Evolutionary conservation across 2,888 invertebrate species (phyloP), one percentile per base, ranked within the genome.

Genomic region (Coecobrya sp.): DNA sequence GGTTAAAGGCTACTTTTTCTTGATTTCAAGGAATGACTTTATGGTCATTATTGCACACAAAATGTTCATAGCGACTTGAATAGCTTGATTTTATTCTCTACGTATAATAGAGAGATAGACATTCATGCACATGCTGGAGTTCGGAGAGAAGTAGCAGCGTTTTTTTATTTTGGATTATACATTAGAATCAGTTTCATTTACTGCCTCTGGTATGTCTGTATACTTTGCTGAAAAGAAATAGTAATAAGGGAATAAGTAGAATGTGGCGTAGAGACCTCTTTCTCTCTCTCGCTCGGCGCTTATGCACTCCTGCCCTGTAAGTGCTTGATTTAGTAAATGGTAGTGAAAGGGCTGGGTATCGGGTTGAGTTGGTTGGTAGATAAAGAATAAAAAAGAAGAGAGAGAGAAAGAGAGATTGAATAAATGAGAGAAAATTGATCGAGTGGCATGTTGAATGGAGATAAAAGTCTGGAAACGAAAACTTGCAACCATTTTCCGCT

Each of bases 391-490:
- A 79, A 68, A 30, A 30, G 82, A 92, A 49, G 42, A 73, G 30
- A 68, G 27, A 81, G 73, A 59, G 70, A 81, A 59, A 86, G 76
- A 91, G 79, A 86, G 86, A 92, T 88, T 82, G 89, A 87, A 90
- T 92, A 92, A 93, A 93, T 92, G 93, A 93, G 93, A 92, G 93
- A 91, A 93, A 93, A 93, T 93, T 93, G 93, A 93, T 93, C 92
- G 93, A 93, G 93, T 93, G 92, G 92, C 92, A 90, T 93, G 92
- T 93, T 89, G 91, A 93, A 90, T 90, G 91, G 93, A 92, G 88
- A 91, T 92, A 93, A 92, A 91, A 91, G 91, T 91, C 81, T 91
- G 91, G 79, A 91, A 85, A 89, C 86, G 70, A 91, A 89, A 92
- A 92, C 86, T 91, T 84, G 87, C 88, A 92, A 91, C 70, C 86